Evolutionary conservation across 1,140 invertebrate species (phyloP).

Genomic region (Anagrus nilaparvatae): DNA sequence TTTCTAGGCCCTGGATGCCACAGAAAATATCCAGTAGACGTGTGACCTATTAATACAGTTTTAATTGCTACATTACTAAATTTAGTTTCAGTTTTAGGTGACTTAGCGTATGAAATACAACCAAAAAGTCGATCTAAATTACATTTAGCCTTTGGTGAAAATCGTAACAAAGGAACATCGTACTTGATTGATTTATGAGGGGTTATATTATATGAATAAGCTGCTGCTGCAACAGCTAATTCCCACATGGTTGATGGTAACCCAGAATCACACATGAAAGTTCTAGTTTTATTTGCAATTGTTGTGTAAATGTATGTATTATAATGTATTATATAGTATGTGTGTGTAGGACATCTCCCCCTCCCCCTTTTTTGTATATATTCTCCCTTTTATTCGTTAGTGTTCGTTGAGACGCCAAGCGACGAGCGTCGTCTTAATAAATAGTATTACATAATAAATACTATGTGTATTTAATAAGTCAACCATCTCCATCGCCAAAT

Average conservation of each 20-base stretch:
- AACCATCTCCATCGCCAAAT: too few relatives aligned
- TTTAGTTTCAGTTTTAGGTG: constrained; percentile 1
- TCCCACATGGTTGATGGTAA: constrained; percentile 27
- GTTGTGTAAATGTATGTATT: too few relatives aligned
- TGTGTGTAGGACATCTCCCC: too few relatives aligned
- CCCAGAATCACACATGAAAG: constrained; percentile 23
- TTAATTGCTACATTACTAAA: constrained; percentile 14
- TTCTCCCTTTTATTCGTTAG: too few relatives aligned
- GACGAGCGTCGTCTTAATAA: too few relatives aligned
- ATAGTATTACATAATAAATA: too few relatives aligned
- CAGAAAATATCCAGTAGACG: constrained; percentile 14
- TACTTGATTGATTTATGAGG: constrained; percentile 12
- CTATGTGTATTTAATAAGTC: too few relatives aligned
- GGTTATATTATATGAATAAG: constrained; percentile 24
- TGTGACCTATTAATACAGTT: constrained; percentile 15
- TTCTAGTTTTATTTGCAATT: constrained; percentile 21
- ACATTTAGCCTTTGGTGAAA: constrained; percentile 3
- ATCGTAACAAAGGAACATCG: constrained; percentile 1
- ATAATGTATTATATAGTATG: too few relatives aligned
- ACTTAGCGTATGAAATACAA: constrained; percentile 5
- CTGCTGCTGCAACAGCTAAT: constrained; percentile 24
- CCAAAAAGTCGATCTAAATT: constrained; percentile 11
- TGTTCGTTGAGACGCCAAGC: too few relatives aligned
- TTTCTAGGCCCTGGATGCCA: constrained; percentile 16
- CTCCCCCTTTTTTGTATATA: too few relatives aligned